Evolutionary conservation across 2,888 invertebrate genomes (phyloP).

Genomic region (Cheilosia impressa): DNA sequence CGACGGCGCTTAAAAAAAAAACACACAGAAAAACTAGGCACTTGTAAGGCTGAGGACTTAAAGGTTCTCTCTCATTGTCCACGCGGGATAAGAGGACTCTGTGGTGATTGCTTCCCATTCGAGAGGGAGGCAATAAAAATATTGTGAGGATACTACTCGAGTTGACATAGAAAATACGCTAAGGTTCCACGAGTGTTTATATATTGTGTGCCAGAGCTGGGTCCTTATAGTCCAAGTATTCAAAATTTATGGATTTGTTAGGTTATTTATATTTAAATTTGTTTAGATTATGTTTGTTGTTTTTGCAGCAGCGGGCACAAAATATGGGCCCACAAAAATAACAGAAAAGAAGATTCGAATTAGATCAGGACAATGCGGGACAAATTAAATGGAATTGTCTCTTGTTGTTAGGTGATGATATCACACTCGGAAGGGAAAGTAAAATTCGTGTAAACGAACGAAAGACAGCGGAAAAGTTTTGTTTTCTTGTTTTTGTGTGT

Average conservation of each 20-base stretch:
- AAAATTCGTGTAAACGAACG: slow-evolving; percentile 15
- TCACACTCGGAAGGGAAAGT: slow-evolving; percentile 55
- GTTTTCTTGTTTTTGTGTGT: slow-evolving; percentile 49
- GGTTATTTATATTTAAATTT: slow-evolving; percentile 72
- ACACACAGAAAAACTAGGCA: slow-evolving; percentile 27
- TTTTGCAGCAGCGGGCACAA: slow-evolving; percentile 3
- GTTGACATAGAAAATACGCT: slow-evolving; percentile 27
- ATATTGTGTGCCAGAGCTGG: slow-evolving; percentile 18
- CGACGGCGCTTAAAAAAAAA: not conserved
- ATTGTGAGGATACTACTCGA: slow-evolving; percentile 50
- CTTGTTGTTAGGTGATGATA: slow-evolving; percentile 68
- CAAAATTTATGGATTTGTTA: slow-evolving; percentile 62
- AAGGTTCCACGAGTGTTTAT: slow-evolving; percentile 42
- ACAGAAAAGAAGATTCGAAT: slow-evolving; percentile 43
- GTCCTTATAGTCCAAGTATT: slow-evolving; percentile 46
- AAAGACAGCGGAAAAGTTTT: slow-evolving; percentile 45
- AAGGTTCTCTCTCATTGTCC: slow-evolving; percentile 62
- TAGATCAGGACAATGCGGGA: slow-evolving; percentile 68
- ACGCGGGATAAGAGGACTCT: slow-evolving; percentile 28
- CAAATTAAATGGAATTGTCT: slow-evolving; percentile 71
- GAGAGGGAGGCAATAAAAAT: slow-evolving; percentile 66
- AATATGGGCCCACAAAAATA: not conserved
- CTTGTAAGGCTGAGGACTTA: slow-evolving; percentile 46
- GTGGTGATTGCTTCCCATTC: slow-evolving; percentile 43
- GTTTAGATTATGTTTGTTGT: slow-evolving; percentile 61